Percentiles rank a stretch among this genome's conserved stretches.
Conservation (phyloP, 2,113 vertebrate species). For the Corvus cornix region DNA sequence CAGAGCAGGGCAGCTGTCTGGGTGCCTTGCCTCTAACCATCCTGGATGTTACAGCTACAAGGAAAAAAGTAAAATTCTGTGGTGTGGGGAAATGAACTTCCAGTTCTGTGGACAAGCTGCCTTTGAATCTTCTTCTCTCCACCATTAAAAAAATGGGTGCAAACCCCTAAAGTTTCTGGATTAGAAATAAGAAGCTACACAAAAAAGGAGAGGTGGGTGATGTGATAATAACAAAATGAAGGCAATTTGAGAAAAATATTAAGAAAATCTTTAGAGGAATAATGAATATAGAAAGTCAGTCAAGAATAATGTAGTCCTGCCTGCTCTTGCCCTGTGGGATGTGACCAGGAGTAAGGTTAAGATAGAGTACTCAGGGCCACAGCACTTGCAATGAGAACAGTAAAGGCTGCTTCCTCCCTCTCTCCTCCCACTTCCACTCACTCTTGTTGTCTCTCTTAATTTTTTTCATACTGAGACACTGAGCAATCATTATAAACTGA, state of each 20-base stretch:
- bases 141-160: neutral
- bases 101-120: neutral
- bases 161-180: neutral
- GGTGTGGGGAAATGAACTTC: neutral
- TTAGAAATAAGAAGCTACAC: neutral
- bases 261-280: neutral
- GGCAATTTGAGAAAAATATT: neutral
- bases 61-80: neutral
- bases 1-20: neutral
- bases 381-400: neutral
- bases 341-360: neutral
- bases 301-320: neutral
- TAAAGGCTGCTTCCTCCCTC: neutral
- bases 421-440: accelerated
- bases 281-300: neutral
- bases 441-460: neutral
- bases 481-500: neutral
- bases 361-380: neutral
- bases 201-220: neutral
- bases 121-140: neutral
- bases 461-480: neutral
- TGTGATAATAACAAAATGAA: neutral
- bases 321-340: neutral
- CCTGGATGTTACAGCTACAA: neutral
- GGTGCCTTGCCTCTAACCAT: neutral